Percentiles rank a stretch among this genome's conserved stretches.
phyloP scores from a whole-genome alignment of 1,140 invertebrate genomes.

The Patella vulgata region DNA sequence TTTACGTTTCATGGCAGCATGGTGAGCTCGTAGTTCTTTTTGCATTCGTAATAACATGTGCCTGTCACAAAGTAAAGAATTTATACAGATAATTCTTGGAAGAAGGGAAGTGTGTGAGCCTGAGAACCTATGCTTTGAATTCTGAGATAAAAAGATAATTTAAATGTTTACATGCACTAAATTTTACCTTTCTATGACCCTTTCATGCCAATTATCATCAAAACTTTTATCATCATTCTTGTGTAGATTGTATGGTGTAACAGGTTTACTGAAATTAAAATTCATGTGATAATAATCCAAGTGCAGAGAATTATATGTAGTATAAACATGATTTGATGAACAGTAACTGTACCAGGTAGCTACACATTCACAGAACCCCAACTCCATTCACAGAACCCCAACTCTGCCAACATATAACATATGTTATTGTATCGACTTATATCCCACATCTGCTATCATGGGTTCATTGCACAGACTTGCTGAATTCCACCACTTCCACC shows the following conservation, averaged over 20 bases:
- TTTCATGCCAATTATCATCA: constrained; percentile 58
- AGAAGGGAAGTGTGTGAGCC: background rate
- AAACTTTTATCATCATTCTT: constrained; percentile 51
- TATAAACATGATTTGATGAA: too few relatives aligned
- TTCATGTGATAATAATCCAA: too few relatives aligned
- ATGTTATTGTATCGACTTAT: too few relatives aligned
- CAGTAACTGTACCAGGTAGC: too few relatives aligned
- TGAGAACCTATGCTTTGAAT: background rate
- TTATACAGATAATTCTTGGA: background rate
- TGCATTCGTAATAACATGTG: constrained; percentile 62
- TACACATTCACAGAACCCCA: too few relatives aligned
- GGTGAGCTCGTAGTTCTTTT: constrained; percentile 51
- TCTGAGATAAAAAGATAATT: too few relatives aligned
- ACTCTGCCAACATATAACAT: too few relatives aligned
- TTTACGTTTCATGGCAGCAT: constrained; percentile 48
- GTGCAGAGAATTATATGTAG: too few relatives aligned
- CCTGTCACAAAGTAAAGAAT: constrained; percentile 28
- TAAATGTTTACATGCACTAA: background rate
- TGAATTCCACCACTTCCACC: too few relatives aligned
- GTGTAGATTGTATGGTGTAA: constrained; percentile 44
- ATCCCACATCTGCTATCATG: too few relatives aligned
- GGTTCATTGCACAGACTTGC: too few relatives aligned
- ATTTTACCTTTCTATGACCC: constrained; percentile 55
- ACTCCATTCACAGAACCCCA: too few relatives aligned
- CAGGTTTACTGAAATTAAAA: constrained; percentile 28